phyloP scores from a whole-genome alignment of 2,113 vertebrate genomes.

The Hystrix brachyura region DNA sequence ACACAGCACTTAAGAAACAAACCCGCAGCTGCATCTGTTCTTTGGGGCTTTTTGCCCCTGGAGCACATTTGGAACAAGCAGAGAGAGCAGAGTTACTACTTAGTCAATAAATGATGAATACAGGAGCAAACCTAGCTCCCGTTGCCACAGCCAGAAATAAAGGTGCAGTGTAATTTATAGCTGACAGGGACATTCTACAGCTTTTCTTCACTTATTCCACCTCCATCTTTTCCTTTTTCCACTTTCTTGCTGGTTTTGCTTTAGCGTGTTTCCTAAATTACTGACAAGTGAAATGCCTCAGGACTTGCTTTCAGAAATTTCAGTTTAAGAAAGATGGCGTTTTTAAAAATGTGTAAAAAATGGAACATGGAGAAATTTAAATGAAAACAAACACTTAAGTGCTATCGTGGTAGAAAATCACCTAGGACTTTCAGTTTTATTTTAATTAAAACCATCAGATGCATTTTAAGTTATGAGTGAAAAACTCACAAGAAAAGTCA shows the following conservation, averaged over 20 bases:
- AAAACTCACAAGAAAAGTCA: background rate
- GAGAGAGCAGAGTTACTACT: background rate
- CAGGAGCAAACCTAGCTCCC: background rate
- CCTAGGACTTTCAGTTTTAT: background rate
- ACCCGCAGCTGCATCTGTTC: background rate
- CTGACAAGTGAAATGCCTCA: background rate
- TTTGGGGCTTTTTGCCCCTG: background rate
- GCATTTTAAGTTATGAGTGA: background rate
- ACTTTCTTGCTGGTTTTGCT: background rate
- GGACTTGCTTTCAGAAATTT: background rate
- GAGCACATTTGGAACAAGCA: background rate
- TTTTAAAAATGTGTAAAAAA: background rate
- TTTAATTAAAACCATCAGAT: background rate
- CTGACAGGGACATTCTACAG: background rate
- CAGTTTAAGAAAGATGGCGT: background rate
- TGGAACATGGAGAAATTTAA: background rate
- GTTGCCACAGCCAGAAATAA: background rate
- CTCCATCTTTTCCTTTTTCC: background rate
- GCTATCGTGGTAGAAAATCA: background rate
- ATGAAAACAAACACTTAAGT: background rate
- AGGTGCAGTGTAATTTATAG: background rate
- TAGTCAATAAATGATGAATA: constrained; percentile 18
- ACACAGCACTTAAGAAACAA: background rate
- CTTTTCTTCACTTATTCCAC: background rate
- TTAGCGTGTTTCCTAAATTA: background rate